These are phyloP conservation scores for Exephanes ischioxanthus DNA, from an alignment of 2,888 invertebrate genomes.

Conservation along the genomic window DNA sequence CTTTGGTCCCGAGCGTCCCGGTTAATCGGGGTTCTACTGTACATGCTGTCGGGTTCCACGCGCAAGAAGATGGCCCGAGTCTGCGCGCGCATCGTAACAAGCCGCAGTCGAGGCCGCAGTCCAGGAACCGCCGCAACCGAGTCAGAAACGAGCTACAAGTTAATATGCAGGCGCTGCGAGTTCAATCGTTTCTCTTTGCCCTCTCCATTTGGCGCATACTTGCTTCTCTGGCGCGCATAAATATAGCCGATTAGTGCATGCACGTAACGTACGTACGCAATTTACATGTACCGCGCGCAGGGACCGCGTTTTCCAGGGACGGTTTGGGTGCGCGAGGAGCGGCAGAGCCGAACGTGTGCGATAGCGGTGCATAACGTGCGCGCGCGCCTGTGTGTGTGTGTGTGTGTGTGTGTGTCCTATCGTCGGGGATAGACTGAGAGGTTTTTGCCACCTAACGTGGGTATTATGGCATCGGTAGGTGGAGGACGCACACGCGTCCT, in stretches of 20 bases:
- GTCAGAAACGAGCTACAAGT: neutral
- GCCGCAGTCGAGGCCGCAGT: too few species aligned
- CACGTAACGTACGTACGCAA: slow-evolving; percentile 38
- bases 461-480: neutral
- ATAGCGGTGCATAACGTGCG: neutral
- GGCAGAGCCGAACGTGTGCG: slow-evolving; percentile 30
- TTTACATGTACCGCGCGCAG: slow-evolving; percentile 45
- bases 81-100: too few species aligned
- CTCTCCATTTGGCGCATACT: slow-evolving; percentile 29
- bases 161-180: slow-evolving; percentile 34
- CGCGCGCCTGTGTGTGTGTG: neutral
- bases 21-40: too few species aligned
- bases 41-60: too few species aligned
- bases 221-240: slow-evolving; percentile 40
- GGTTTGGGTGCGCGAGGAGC: neutral
- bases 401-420: neutral
- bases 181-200: slow-evolving; percentile 28
- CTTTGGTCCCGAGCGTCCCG: too few species aligned
- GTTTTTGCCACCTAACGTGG: slow-evolving; percentile 29
- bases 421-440: slow-evolving; percentile 24
- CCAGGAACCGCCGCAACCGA: neutral
- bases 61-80: too few species aligned
- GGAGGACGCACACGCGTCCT: slow-evolving; percentile 23
- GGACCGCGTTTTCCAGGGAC: slow-evolving; percentile 29
- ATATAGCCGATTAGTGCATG: slow-evolving; percentile 34